Percentiles rank a stretch among this genome's conserved stretches.
These are phyloP conservation scores for Tiliacea citrago DNA, from an alignment of 2,888 invertebrate genomes.

Conservation along the genomic window DNA sequence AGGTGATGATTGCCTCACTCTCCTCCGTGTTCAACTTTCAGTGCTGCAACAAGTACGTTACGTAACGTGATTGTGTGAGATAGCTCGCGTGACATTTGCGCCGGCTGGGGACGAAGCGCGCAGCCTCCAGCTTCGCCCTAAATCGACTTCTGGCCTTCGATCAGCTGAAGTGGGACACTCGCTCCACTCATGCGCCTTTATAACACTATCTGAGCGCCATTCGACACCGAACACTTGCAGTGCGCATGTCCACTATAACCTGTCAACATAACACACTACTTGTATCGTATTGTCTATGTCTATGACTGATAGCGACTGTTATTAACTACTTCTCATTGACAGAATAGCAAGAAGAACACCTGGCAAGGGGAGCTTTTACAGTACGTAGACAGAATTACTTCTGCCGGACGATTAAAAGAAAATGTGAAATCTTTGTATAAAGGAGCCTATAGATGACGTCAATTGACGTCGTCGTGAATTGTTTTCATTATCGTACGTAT, in stretches of 20 bases:
- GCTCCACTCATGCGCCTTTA: slow-evolving; percentile 72
- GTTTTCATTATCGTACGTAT: not conserved
- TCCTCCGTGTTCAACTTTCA: slow-evolving; percentile 35
- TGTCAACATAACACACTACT: slow-evolving; percentile 64
- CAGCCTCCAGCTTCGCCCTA: slow-evolving; percentile 79
- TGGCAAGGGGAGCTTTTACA: not conserved
- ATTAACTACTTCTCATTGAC: slow-evolving; percentile 32
- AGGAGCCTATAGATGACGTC: not conserved
- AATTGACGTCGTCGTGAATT: too few relatives aligned
- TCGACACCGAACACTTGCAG: slow-evolving; percentile 69
- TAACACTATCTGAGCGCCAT: slow-evolving; percentile 69
- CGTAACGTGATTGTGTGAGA: slow-evolving; percentile 77
- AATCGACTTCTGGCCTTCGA: slow-evolving; percentile 85
- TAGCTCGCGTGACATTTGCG: slow-evolving; percentile 84
- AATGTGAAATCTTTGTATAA: not conserved
- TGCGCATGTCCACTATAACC: slow-evolving; percentile 68
- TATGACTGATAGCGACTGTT: slow-evolving; percentile 42
- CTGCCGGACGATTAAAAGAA: not conserved
- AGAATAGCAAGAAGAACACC: slow-evolving; percentile 28
- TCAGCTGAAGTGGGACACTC: slow-evolving; percentile 79
- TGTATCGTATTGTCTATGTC: slow-evolving; percentile 63
- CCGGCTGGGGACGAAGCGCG: slow-evolving; percentile 65
- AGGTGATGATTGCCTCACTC: slow-evolving; percentile 64
- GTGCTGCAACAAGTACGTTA: slow-evolving; percentile 70
- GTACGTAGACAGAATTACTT: not conserved